phyloP scores from a whole-genome alignment of 2,888 invertebrate genomes.

The Agrochola macilenta region DNA sequence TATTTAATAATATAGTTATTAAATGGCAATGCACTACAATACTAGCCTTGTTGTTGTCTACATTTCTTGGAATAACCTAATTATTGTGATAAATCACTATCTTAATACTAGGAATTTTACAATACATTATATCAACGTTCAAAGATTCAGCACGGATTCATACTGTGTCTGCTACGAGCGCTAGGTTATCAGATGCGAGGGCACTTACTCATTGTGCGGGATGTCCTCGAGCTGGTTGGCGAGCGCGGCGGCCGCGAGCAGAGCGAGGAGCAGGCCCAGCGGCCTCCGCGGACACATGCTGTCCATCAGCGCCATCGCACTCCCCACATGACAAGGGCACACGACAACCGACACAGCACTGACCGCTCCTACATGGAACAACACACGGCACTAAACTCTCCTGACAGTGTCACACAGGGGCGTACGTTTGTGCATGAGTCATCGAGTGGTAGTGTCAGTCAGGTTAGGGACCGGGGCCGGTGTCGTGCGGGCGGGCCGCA shows the following conservation, averaged over 20 bases:
- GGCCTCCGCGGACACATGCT: constrained; percentile 81
- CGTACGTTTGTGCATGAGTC: constrained; percentile 79
- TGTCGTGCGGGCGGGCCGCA: constrained; percentile 78
- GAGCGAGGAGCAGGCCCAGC: constrained; percentile 80
- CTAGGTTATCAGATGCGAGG: constrained; percentile 15
- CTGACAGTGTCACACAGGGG: constrained; percentile 76
- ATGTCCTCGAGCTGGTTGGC: constrained; percentile 97
- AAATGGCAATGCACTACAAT: background rate
- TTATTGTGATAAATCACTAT: constrained; percentile 22
- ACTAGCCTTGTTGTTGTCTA: constrained; percentile 29
- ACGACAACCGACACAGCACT: constrained; percentile 78
- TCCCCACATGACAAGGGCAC: constrained; percentile 85
- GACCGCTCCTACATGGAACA: constrained; percentile 78
- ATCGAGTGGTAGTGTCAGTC: constrained; percentile 75
- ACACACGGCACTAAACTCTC: constrained; percentile 80
- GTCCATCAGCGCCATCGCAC: constrained; percentile 82
- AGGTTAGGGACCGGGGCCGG: constrained; percentile 73
- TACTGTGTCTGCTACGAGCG: background rate
- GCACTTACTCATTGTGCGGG: constrained; percentile 96
- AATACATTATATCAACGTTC: background rate
- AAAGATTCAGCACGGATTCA: constrained; percentile 19
- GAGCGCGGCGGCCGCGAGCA: constrained; percentile 82
- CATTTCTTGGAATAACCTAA: constrained; percentile 11
- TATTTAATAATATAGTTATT: constrained; percentile 3
- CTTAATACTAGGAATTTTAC: constrained; percentile 12